Percentiles rank a stretch among this genome's conserved stretches.
Evolutionary conservation across 2,113 vertebrate genomes (phyloP).

Genomic region (Aegotheles bennettii): DNA sequence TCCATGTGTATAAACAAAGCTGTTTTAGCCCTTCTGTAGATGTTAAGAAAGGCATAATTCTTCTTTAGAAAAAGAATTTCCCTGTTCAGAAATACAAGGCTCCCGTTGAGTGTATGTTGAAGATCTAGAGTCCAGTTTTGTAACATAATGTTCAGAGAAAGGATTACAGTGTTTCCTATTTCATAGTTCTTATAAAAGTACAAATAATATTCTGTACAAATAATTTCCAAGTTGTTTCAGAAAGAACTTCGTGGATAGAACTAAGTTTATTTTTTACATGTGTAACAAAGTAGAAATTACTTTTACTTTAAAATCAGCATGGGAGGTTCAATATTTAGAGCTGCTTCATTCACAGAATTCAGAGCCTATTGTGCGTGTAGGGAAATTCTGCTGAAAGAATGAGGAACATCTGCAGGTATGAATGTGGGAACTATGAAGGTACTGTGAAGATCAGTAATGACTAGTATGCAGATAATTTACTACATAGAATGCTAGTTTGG

Average conservation of each 20-base stretch:
- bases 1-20: background rate
- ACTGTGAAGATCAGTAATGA: no score
- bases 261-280: background rate
- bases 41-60: constrained; percentile 12
- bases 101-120: background rate
- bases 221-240: background rate
- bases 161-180: background rate
- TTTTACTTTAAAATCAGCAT: background rate
- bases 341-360: no score
- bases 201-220: background rate
- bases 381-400: no score
- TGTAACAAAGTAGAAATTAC: background rate
- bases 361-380: no score
- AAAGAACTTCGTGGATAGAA: background rate
- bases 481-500: no score
- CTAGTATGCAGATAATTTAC: no score
- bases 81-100: background rate
- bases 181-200: background rate
- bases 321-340: no score
- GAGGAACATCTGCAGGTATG: no score
- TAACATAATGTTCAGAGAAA: background rate
- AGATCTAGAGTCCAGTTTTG: background rate
- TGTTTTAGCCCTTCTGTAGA: background rate
- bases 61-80: background rate
- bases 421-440: no score